Base-by-base conservation (phyloP, 2,113 vertebrate species). In the Malurus melanocephalus region DNA sequence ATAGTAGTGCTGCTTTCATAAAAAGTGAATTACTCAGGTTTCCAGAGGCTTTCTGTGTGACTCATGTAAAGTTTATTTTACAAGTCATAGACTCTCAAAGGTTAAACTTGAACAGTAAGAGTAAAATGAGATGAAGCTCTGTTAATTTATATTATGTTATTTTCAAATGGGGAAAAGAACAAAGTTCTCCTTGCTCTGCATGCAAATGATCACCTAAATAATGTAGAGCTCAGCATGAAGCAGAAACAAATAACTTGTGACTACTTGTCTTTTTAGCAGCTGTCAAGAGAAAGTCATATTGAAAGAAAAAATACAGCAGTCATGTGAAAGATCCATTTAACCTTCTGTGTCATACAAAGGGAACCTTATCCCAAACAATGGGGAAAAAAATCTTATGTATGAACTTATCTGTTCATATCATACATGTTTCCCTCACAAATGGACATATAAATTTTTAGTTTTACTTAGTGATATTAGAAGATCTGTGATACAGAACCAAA, bases 211-310 rank as follows among this genome's bases (percentile, higher is more conserved):
- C 56, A 52, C 65, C 62, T 96, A 93, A 96, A 95, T 92, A 96
- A 95, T 88, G 42, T 84, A 89, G 55, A 71, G 68, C 27, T 96
- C 87, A 96, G 87, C 79, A 89, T 72, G 74, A 92, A 95, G 57
- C 33, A 88, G 81, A 88, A 96, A 93, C 66, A 95, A 97, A 88
- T 94, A 96, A 91, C 92, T 94, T 90, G 81, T 96, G 95, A 96
- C 67, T 56, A 86, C 87, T 97, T 97, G 87, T 93, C 94, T 95
- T 96, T 94, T 94, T 88, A 96, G 89, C 88, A 94, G 88, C 85
- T 96, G 89, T 96, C 92, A 95, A 79, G 81, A 76, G 89, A 80
- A 96, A 93, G 59, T 89, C 71, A 3, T 68, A 69, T 76, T 67
- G 15, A 49, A 83, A 83, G 92, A 95, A 84, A 91, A 95, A 95